Evolutionary conservation across 2,113 vertebrate species (phyloP).

Genomic region (Kryptolebias marmoratus): DNA sequence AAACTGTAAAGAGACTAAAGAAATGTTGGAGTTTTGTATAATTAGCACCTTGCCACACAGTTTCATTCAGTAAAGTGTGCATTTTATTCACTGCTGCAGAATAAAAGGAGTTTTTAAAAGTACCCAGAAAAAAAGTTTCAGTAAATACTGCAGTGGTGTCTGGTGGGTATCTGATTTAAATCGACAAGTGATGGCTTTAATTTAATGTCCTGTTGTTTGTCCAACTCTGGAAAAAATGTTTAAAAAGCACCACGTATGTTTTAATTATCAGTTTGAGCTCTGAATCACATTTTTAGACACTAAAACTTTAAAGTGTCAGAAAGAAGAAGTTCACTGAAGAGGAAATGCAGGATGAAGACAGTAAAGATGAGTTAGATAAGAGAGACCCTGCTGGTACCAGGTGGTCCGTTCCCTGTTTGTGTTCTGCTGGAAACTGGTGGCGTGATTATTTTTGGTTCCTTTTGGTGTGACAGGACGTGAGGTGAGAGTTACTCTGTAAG

Average conservation of each 20-base stretch:
- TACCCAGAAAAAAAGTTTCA: slow-evolving; percentile 29
- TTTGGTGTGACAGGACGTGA: slow-evolving; percentile 4
- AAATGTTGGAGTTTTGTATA: slow-evolving; percentile 57
- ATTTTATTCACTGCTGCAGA: slow-evolving; percentile 61
- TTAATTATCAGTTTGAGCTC: slow-evolving; percentile 24
- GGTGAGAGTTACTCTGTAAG: slow-evolving; percentile 18
- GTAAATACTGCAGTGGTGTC: slow-evolving; percentile 56
- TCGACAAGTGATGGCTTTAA: slow-evolving; percentile 56
- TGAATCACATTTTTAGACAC: slow-evolving; percentile 34
- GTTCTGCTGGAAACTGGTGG: slow-evolving; percentile 22
- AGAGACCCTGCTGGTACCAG: slow-evolving; percentile 5
- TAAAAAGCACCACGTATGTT: background rate
- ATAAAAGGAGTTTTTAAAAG: slow-evolving; percentile 41
- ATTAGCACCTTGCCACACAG: slow-evolving; percentile 73
- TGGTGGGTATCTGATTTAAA: background rate
- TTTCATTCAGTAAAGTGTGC: slow-evolving; percentile 52
- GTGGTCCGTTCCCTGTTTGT: slow-evolving; percentile 22
- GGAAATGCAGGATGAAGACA: slow-evolving; percentile 11
- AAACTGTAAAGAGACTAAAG: slow-evolving; percentile 61
- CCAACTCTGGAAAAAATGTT: background rate
- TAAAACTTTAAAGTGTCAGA: slow-evolving; percentile 1
- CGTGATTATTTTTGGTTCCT: slow-evolving; percentile 47
- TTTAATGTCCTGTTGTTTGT: slow-evolving; percentile 21
- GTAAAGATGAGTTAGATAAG: background rate
- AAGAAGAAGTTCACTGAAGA: slow-evolving; percentile 1